A percentile compares a stretch with the other conserved stretches of the same genome.
Conservation (phyloP, 1,140 invertebrate genomes). For the Lutraria rhynchaena region DNA sequence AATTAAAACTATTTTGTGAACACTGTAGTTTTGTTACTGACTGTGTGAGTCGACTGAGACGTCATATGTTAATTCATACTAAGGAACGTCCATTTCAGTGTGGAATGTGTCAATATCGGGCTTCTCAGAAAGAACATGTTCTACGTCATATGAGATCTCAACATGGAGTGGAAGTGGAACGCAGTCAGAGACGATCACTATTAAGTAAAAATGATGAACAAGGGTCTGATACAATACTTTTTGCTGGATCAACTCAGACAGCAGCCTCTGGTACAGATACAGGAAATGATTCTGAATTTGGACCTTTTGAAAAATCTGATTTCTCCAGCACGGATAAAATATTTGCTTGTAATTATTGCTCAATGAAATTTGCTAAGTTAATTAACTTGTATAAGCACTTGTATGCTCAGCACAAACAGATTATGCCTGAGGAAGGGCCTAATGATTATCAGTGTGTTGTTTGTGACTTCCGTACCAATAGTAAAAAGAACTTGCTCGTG, state of each 20-base stretch:
- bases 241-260: not conserved
- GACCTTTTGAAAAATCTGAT: conserved; percentile 67
- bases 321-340: conserved; percentile 77
- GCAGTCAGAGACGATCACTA: conserved; percentile 56
- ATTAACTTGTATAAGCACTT: conserved; percentile 81
- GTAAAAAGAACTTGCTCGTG: conserved; percentile 78
- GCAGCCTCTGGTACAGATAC: not conserved
- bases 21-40: conserved; percentile 81
- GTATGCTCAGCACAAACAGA: conserved; percentile 76
- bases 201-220: conserved; percentile 15
- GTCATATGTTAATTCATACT: conserved; percentile 79
- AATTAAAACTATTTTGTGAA: conserved; percentile 80
- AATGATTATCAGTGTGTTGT: conserved; percentile 78
- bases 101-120: conserved; percentile 77
- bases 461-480: conserved; percentile 78
- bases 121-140: conserved; percentile 80
- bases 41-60: conserved; percentile 78
- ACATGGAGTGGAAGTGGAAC: conserved; percentile 74
- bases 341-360: conserved; percentile 81
- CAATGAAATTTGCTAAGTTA: conserved; percentile 80
- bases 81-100: conserved; percentile 79
- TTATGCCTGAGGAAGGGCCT: conserved; percentile 69
- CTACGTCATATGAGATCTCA: conserved; percentile 76
- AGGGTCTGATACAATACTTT: not conserved
- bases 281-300: conserved; percentile 7